Base-by-base conservation (phyloP, 2,888 invertebrate species). In the Microctonus brassicae region DNA sequence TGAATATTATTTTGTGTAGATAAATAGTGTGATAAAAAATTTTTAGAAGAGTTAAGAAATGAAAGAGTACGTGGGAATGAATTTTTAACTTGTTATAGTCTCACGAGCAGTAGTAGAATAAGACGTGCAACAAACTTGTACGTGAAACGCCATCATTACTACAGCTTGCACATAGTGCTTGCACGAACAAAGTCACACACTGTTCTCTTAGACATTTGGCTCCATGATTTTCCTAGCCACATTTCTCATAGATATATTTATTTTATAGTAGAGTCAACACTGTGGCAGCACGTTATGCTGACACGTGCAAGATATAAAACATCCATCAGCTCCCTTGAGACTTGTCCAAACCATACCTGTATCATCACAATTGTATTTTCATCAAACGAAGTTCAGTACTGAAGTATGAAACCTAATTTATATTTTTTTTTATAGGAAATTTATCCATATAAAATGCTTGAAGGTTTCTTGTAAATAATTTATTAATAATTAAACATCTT, bases 51-150 rank as follows among this genome's bases (percentile, higher is more conserved):
- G 22, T 64, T 42, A 17, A 55, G 57, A 34, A 63, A 58, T 39
- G 10, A 0, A 29, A 22, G 39, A 26, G 53, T 67, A 57, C 39
- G 39, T 52, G 63, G 17, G 53, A 72, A 72, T 74, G 72, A 62
- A 74, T 74, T 73, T 73, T 70, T 60, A 73, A 74, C 68, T 68
- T 60, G 72, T 65, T 36, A 34, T n/a, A 26, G 42, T 60, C 67
- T 42, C 26, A 4, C 20, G 68, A 68, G 67, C 65, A 47, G 7
- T 29, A n/a, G n/a, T n/a, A n/a, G 70, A 29, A 70, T 69, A 68
- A 62, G 22, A 58, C 67, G 64, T 36, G 53, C 17, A 39, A 13
- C n/a, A 34, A 60, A 34, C 34, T 34, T 17, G 60, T 17, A 34
- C 22, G 60, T 34, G 22, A 9, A 62, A 42, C 39, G n/a, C 22